Percentiles rank a stretch among this genome's conserved stretches.
These are phyloP conservation scores for Calephelis nemesis DNA, from an alignment of 1,140 invertebrate species.

Conservation along the genomic window DNA sequence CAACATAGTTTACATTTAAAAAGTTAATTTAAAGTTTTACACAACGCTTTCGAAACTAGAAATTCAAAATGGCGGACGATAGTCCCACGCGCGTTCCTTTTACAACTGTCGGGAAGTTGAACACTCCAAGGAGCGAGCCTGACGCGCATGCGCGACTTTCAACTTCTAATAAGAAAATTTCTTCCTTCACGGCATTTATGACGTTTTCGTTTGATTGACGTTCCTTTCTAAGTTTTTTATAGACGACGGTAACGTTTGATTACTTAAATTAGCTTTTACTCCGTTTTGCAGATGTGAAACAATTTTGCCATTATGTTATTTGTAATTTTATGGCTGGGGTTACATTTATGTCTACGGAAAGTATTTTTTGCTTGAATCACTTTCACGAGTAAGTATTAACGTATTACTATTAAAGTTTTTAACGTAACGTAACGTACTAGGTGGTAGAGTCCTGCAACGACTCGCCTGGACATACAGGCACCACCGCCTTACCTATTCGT, in stretches of 20 bases:
- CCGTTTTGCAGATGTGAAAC: too few species aligned
- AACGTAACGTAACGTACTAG: too few species aligned
- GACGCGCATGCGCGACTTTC: constrained; percentile 32
- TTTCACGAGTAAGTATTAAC: too few species aligned
- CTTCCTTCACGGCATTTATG: constrained; percentile 1
- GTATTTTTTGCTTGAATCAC: too few species aligned
- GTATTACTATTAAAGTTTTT: too few species aligned
- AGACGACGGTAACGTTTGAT: neutral
- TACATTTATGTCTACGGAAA: too few species aligned
- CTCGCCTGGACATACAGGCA: too few species aligned
- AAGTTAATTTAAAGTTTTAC: constrained; percentile 27
- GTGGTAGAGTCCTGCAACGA: too few species aligned
- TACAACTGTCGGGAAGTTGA: constrained; percentile 39
- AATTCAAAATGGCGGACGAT: constrained; percentile 32
- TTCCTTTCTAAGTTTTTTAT: neutral
- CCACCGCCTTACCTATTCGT: too few species aligned
- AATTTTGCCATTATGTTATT: too few species aligned
- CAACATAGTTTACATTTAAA: constrained; percentile 5
- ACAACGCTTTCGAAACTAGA: neutral
- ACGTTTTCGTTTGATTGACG: constrained; percentile 11
- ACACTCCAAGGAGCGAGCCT: constrained; percentile 25
- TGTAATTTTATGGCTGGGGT: too few species aligned
- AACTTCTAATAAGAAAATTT: constrained; percentile 24
- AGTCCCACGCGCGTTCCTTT: constrained; percentile 27
- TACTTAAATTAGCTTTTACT: neutral